phyloP scores from a whole-genome alignment of 2,888 invertebrate species.

The Aethes cnicana region DNA sequence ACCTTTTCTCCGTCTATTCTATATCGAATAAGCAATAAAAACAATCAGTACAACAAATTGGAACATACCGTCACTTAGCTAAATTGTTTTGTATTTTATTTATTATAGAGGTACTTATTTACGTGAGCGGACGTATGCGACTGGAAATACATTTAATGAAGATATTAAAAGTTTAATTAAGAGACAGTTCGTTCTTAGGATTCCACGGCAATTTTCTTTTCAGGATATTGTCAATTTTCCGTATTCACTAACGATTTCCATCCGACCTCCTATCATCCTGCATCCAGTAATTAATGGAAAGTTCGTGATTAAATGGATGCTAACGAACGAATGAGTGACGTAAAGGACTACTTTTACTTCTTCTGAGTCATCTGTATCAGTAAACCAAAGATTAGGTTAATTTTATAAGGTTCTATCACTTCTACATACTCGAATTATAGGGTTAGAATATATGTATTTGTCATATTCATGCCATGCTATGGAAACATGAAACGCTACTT shows the following conservation, averaged over 20 bases:
- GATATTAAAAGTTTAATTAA: neutral
- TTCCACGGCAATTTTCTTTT: constrained; percentile 5
- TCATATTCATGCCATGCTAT: too few relatives aligned
- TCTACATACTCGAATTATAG: too few relatives aligned
- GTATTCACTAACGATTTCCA: constrained; percentile 4
- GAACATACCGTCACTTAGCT: too few relatives aligned
- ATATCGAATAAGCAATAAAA: too few relatives aligned
- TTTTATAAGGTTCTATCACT: too few relatives aligned
- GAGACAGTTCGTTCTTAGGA: neutral
- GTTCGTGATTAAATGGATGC: neutral
- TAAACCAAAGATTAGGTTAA: neutral
- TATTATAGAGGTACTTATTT: too few relatives aligned
- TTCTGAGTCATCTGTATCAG: neutral
- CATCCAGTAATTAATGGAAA: constrained; percentile 1
- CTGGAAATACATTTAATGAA: neutral
- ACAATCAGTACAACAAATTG: too few relatives aligned
- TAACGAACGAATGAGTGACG: neutral
- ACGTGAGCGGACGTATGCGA: too few relatives aligned
- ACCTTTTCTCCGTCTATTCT: too few relatives aligned
- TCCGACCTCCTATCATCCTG: constrained; percentile 1
- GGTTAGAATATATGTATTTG: too few relatives aligned
- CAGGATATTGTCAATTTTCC: constrained; percentile 11
- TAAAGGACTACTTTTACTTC: constrained; percentile 3
- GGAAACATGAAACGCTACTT: too few relatives aligned
- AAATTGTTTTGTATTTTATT: neutral